A percentile compares a stretch with the other conserved stretches of the same genome.
phyloP scores from a whole-genome alignment of 1,140 invertebrate genomes.

The Hylyphantes graminicola region DNA sequence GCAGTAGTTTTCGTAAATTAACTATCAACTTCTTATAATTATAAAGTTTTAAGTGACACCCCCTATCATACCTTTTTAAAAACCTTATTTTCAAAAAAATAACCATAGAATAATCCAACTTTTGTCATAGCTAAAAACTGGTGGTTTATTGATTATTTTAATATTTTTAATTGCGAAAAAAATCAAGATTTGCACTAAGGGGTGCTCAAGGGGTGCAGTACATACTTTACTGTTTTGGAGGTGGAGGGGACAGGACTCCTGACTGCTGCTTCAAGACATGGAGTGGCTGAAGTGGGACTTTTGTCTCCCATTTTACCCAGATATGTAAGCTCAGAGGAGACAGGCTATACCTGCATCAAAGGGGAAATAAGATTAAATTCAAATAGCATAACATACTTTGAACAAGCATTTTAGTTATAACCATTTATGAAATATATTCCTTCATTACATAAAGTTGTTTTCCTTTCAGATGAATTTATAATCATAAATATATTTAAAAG shows the following conservation, averaged over 20 bases:
- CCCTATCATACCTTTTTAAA: neutral
- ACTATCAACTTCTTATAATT: neutral
- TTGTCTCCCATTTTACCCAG: constrained; percentile 23
- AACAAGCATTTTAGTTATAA: too few species aligned
- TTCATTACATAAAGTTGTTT: too few species aligned
- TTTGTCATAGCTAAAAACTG: neutral
- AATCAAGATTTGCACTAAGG: neutral
- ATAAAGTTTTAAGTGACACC: neutral
- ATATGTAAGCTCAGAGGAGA: constrained; percentile 13
- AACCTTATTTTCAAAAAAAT: neutral
- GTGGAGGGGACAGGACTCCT: constrained; percentile 4
- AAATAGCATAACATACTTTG: too few species aligned
- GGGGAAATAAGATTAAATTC: too few species aligned
- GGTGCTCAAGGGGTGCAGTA: neutral
- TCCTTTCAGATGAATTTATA: too few species aligned
- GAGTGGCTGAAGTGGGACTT: neutral
- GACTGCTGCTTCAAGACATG: constrained; percentile 8
- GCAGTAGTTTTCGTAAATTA: too few species aligned
- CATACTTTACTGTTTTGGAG: constrained; percentile 7
- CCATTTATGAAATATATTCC: too few species aligned
- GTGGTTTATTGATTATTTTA: neutral
- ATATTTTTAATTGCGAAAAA: neutral
- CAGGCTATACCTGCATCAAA: too few species aligned
- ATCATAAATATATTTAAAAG: too few species aligned
- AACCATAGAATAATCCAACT: neutral